Conservation (phyloP, 2,113 vertebrate genomes). For the Litocranius walleri region DNA sequence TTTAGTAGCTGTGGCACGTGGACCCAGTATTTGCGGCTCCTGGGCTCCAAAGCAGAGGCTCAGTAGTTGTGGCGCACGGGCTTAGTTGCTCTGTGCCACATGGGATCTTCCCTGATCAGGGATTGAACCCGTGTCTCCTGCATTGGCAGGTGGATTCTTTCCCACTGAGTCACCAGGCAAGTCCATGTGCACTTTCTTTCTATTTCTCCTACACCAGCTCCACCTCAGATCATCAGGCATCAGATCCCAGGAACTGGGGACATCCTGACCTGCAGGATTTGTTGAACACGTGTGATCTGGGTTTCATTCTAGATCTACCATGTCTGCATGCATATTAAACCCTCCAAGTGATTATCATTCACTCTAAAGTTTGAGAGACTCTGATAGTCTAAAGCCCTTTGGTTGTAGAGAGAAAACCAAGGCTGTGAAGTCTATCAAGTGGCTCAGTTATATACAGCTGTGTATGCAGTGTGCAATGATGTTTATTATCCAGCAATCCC, state of each 20-base stretch:
- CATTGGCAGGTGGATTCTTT: neutral
- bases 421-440: neutral
- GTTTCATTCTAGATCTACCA: neutral
- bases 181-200: neutral
- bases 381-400: neutral
- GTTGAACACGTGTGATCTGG: neutral
- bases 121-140: neutral
- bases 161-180: neutral
- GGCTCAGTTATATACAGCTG: neutral
- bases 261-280: neutral
- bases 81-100: neutral
- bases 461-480: fast-evolving
- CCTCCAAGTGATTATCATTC: neutral
- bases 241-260: neutral
- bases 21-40: neutral
- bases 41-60: neutral
- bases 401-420: neutral
- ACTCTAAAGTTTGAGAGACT: neutral
- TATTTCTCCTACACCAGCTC: neutral
- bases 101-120: neutral
- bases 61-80: neutral
- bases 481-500: neutral
- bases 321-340: neutral
- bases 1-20: neutral
- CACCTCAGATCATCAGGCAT: neutral